These are phyloP conservation scores for Gallinago solitaria DNA, from an alignment of 2,797 vertebrate species.

Conservation along the genomic window DNA sequence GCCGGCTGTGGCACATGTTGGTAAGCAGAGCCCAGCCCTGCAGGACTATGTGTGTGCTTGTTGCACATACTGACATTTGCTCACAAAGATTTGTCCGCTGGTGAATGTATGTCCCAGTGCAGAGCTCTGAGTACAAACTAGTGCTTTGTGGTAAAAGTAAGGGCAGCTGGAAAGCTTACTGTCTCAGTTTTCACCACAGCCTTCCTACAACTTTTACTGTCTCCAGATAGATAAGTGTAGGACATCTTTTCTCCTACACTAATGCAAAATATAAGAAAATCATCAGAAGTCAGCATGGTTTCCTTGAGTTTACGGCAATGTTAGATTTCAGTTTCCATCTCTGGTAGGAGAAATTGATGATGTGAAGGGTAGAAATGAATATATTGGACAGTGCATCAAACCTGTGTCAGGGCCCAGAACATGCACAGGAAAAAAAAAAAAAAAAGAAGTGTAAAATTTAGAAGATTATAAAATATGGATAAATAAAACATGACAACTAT, in stretches of 20 bases:
- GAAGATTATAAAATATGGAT: not conserved
- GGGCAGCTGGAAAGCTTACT: not conserved
- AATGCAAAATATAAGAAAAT: not conserved
- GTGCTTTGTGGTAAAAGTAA: not conserved
- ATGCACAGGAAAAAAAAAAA: not conserved
- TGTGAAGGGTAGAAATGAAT: not conserved
- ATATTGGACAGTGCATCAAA: not conserved
- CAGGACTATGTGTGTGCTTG: not conserved
- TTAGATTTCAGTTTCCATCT: not conserved
- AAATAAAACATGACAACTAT: not conserved
- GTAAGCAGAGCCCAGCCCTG: not conserved
- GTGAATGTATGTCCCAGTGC: not conserved
- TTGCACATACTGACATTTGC: not conserved
- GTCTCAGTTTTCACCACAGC: not conserved
- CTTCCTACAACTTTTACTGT: not conserved
- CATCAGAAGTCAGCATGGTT: not conserved
- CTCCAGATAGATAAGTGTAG: not conserved
- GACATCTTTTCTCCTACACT: not conserved
- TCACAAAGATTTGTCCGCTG: not conserved
- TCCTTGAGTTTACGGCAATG: not conserved
- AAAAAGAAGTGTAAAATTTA: not conserved
- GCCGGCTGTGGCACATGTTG: accelerated
- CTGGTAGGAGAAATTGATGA: not conserved
- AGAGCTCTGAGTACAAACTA: not conserved
- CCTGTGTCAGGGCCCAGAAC: not conserved